Evolutionary conservation across 2,113 vertebrate species (phyloP).

Genomic region (Sus scrofa): T2T-Sscrofa CM000816.6:27269501-27270000

Average conservation of each 20-base stretch:
- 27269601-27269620: conserved; percentile 72
- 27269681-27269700: conserved; percentile 30
- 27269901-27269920: not conserved
- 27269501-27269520: not conserved
- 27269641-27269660: not conserved
- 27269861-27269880: not conserved
- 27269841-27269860: not conserved
- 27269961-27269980: conserved; percentile 36
- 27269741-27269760: conserved; percentile 54
- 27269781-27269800: conserved; percentile 33
- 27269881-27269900: not conserved
- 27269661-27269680: not conserved
- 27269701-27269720: conserved; percentile 55
- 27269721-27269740: conserved; percentile 45
- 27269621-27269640: conserved; percentile 56
- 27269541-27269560: conserved; percentile 30
- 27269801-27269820: not conserved
- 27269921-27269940: conserved; percentile 6
- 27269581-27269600: conserved; percentile 67
- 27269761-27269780: not conserved
- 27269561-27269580: conserved; percentile 37
- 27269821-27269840: conserved; percentile 27
- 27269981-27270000: conserved; percentile 28
- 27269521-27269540: conserved; percentile 35
- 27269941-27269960: conserved; percentile 4